These are phyloP conservation scores for Hybos culiciformis DNA, from an alignment of 2,888 invertebrate species.

Conservation along the genomic window DNA sequence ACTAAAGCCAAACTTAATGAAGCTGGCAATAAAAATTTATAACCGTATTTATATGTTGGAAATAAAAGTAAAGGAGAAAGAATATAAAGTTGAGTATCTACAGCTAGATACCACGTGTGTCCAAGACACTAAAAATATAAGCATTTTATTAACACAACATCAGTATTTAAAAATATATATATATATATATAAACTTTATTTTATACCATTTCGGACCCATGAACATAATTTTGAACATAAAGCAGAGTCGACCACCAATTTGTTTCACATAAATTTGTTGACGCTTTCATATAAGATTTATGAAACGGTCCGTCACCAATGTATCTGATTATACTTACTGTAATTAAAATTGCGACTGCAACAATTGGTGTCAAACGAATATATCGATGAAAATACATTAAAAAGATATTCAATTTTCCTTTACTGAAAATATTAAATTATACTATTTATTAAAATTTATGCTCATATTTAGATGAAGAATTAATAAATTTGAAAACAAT, in stretches of 20 bases:
- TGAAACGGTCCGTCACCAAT: conserved; percentile 41
- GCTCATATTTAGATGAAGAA: not conserved
- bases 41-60: conserved; percentile 24
- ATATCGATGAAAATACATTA: conserved; percentile 36
- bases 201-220: conserved; percentile 26
- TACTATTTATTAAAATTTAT: not conserved
- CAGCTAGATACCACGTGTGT: conserved; percentile 45
- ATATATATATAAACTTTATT: not conserved
- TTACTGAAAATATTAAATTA: conserved; percentile 17
- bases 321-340: conserved; percentile 38
- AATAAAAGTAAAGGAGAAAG: conserved; percentile 37
- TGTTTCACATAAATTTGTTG: conserved; percentile 26
- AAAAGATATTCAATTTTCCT: conserved; percentile 27
- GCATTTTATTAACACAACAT: conserved; percentile 3
- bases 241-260: conserved; percentile 39
- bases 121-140: conserved; percentile 34
- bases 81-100: conserved; percentile 44
- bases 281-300: conserved; percentile 15
- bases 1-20: conserved; percentile 5
- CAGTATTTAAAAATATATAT: not conserved
- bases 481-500: not conserved
- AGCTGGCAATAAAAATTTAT: conserved; percentile 5
- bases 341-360: conserved; percentile 37
- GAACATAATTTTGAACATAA: conserved; percentile 38
- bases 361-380: conserved; percentile 42